Percentiles rank a stretch among this genome's conserved stretches.
These are phyloP conservation scores for Noctua janthina DNA, from an alignment of 2,888 invertebrate species.

Conservation along the genomic window DNA sequence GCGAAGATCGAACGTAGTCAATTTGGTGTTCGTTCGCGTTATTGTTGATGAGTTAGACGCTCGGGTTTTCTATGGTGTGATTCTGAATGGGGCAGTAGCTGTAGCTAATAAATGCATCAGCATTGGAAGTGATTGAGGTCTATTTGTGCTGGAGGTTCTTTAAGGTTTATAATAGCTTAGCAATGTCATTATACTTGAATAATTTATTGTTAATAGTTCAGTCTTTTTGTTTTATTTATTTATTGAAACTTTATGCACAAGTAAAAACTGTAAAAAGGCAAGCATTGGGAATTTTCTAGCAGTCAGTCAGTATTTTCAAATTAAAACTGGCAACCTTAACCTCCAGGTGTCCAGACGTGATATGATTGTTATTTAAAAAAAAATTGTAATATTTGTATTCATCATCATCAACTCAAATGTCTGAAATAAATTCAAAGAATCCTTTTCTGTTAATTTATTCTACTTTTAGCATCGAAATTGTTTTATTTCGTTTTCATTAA, in stretches of 20 bases:
- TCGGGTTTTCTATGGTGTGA: constrained; percentile 52
- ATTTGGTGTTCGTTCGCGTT: constrained; percentile 61
- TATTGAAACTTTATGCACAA: background rate
- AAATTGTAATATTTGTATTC: background rate
- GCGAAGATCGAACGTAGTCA: constrained; percentile 66
- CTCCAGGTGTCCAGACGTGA: background rate
- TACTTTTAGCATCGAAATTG: background rate
- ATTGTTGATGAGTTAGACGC: constrained; percentile 66
- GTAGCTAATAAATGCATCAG: constrained; percentile 38
- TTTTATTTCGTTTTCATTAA: constrained; percentile 45
- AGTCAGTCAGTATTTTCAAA: background rate
- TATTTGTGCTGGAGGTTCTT: constrained; percentile 22
- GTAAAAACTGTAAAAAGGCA: background rate
- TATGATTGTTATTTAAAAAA: background rate
- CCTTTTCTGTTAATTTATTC: background rate
- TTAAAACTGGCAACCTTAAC: background rate
- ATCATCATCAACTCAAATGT: background rate
- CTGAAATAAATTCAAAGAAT: background rate
- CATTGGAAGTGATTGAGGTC: constrained; percentile 38
- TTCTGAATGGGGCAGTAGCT: constrained; percentile 54
- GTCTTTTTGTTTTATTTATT: background rate
- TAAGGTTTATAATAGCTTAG: background rate
- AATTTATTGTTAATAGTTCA: background rate
- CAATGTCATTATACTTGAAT: background rate
- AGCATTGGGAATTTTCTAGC: background rate